Evolutionary conservation across 2,113 vertebrate genomes (phyloP).

Genomic region (Serinus canaria): DNA sequence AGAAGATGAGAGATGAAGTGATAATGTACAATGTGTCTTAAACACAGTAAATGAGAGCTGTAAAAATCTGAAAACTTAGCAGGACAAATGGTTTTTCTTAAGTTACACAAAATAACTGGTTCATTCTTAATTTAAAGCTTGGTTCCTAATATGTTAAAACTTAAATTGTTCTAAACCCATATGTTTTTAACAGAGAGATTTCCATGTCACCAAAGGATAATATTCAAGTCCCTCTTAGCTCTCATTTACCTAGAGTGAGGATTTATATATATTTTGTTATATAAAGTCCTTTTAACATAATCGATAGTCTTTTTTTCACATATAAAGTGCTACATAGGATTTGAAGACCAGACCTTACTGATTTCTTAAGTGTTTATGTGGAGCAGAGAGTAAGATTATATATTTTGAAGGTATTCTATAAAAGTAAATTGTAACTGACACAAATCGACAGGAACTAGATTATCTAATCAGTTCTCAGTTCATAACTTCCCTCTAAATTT

Average conservation of each 20-base stretch:
- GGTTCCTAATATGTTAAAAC: not conserved
- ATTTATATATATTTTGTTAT: not conserved
- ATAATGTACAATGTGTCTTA: conserved; percentile 32
- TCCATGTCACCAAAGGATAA: not conserved
- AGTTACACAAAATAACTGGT: not conserved
- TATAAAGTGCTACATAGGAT: not conserved
- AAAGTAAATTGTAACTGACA: conserved; percentile 3
- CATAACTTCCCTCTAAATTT: conserved; percentile 48
- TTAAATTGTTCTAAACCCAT: not conserved
- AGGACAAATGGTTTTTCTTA: conserved; percentile 13
- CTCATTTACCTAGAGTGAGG: not conserved
- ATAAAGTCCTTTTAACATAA: not conserved
- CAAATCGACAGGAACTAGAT: not conserved
- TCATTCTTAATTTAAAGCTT: conserved; percentile 42
- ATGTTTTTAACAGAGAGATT: conserved; percentile 6
- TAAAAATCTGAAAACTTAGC: conserved; percentile 52
- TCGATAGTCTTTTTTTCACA: not conserved
- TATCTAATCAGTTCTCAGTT: conserved; percentile 35
- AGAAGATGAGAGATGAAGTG: conserved; percentile 38
- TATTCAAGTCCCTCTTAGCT: not conserved
- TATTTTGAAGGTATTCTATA: conserved; percentile 3
- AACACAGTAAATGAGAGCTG: conserved; percentile 21
- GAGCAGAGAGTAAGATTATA: not conserved
- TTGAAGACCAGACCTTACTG: not conserved
- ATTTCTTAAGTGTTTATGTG: conserved; percentile 14